A percentile compares a stretch with the other conserved stretches of the same genome.
phyloP scores from a whole-genome alignment of 2,888 invertebrate species.

The Rhabditoides inermis region DNA sequence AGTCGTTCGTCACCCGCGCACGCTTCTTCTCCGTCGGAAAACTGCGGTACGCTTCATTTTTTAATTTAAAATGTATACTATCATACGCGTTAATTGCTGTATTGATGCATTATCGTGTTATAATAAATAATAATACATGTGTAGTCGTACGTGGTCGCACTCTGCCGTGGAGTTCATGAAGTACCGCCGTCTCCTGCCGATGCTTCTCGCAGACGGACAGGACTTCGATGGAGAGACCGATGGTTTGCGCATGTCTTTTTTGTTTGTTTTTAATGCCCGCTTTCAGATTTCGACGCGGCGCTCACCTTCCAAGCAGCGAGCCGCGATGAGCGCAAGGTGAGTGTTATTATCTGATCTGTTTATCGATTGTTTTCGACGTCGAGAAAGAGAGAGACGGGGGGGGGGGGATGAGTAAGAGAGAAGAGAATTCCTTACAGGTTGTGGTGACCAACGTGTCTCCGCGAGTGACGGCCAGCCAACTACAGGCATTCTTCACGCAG shows the following conservation, averaged over 20 bases:
- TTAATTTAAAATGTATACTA: no score
- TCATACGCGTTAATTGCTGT: no score
- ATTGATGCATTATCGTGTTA: no score
- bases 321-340: slow-evolving; percentile 27
- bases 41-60: slow-evolving; percentile 30
- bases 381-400: no score
- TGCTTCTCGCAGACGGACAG: slow-evolving; percentile 48
- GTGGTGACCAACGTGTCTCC: slow-evolving; percentile 47
- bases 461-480: slow-evolving; percentile 44
- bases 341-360: no score
- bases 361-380: no score
- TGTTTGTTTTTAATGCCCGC: no score
- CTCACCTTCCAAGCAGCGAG: slow-evolving; percentile 30
- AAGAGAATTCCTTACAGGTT: slow-evolving; percentile 12
- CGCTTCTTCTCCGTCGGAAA: slow-evolving; percentile 50
- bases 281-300: slow-evolving; percentile 34
- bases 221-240: slow-evolving; percentile 21
- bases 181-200: slow-evolving; percentile 50
- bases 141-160: slow-evolving; percentile 52
- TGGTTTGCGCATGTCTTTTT: no score
- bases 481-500: slow-evolving; percentile 50
- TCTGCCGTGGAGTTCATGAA: slow-evolving; percentile 53
- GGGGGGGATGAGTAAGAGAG: not conserved
- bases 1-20: slow-evolving; percentile 50
- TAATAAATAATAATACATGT: no score